Base-by-base conservation (phyloP, 2,888 invertebrate genomes). In the Unio delphinus region DNA sequence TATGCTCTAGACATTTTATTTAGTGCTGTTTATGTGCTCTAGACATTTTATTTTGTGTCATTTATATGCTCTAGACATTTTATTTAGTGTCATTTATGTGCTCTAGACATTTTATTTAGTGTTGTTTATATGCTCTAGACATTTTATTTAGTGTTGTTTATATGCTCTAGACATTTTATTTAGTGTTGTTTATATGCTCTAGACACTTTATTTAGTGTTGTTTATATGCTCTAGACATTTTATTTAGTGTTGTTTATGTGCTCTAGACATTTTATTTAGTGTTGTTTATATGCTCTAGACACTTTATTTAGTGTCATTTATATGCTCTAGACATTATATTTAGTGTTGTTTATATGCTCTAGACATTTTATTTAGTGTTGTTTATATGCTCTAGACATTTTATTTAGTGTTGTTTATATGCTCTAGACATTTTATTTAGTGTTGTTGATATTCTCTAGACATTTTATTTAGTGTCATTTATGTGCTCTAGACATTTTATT, bases 141-240 rank as follows among this genome's bases (percentile, higher is more conserved):
- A 4, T 63, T 30, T 20, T 64, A 23, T 56, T 23, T n/a, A 15
- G 54, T 58, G 34, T 20, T 15, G 23, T 54, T 70, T 45, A 63
- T 74, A 70, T 64, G 72, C 90, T 91, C 64, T 89, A 94, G 95
- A 96, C 90, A 7, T 34, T 58, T 58, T 58, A 6, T n/a, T 58
- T n/a, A 58, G n/a, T 58, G 20, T 3, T 2, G 3, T 57, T 4
- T 23, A 57, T 57, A 2, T 3, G 3, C 3, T 20, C 4, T 57
- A 57, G n/a, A 20, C 57, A 20, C 3, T 57, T 57, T 23, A 57
- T n/a, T 23, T n/a, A 57, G 2, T 57, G 58, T 58, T 1, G 11
- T 23, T 58, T 7, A 23, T 58, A 1, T 8, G 23, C 7, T 23
- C 15, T 58, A 61, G 5, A 61, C 28, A 5, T 63, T 34, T 20